These are phyloP conservation scores for Pyrrhosoma nymphula DNA, from an alignment of 2,888 invertebrate genomes.

Conservation along the genomic window DNA sequence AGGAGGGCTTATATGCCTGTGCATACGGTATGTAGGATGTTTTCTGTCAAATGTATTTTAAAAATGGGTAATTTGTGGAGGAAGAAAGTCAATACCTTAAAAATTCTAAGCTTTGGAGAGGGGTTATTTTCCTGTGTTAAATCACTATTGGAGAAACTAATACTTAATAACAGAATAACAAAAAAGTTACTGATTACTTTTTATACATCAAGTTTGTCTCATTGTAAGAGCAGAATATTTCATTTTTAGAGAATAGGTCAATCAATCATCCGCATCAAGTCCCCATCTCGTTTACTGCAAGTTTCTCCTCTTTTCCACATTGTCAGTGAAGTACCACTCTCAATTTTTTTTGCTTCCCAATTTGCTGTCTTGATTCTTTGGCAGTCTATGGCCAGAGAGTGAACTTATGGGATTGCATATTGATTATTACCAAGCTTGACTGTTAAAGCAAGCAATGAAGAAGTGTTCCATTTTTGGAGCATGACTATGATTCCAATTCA, in stretches of 20 bases:
- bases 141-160: background rate
- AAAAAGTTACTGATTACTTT: slow-evolving; percentile 2
- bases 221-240: background rate
- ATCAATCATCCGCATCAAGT: background rate
- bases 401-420: slow-evolving; percentile 44
- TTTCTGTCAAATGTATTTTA: slow-evolving; percentile 32
- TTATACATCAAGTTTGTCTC: background rate
- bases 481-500: slow-evolving; percentile 41
- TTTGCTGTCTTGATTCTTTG: slow-evolving; percentile 49
- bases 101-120: slow-evolving; percentile 10
- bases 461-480: slow-evolving; percentile 63
- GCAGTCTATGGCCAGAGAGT: slow-evolving; percentile 59
- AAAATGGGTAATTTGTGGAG: slow-evolving; percentile 16
- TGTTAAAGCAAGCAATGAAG: slow-evolving; percentile 45
- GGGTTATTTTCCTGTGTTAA: slow-evolving; percentile 15
- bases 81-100: slow-evolving; percentile 22
- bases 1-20: background rate
- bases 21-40: slow-evolving; percentile 21
- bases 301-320: background rate
- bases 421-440: slow-evolving; percentile 51
- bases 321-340: background rate
- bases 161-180: background rate
- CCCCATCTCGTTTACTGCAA: background rate
- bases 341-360: slow-evolving; percentile 41
- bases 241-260: background rate